These are phyloP conservation scores for Microplitis demolitor DNA, from an alignment of 1,140 invertebrate genomes.

Conservation along the genomic window DNA sequence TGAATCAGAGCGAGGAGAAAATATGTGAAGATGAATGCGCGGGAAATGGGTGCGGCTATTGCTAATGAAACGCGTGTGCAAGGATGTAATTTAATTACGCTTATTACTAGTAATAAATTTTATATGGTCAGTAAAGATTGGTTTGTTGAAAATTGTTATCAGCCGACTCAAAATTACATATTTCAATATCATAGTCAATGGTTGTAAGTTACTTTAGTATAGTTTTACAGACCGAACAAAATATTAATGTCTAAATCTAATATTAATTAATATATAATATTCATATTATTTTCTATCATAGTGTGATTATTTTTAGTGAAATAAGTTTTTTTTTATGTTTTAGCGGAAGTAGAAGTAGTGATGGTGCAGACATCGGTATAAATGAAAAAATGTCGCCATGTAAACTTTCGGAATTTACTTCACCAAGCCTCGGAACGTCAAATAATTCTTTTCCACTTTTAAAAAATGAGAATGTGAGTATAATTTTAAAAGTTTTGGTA, in stretches of 20 bases:
- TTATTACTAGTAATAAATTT: conserved; percentile 55
- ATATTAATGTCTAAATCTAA: too few relatives aligned
- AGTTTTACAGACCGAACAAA: not conserved
- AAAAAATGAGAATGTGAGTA: conserved; percentile 53
- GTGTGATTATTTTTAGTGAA: not conserved
- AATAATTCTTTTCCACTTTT: conserved; percentile 55
- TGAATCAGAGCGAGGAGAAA: conserved; percentile 20
- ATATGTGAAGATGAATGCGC: conserved; percentile 43
- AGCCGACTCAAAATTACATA: conserved; percentile 33
- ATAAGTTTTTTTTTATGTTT: conserved; percentile 40
- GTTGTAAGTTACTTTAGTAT: conserved; percentile 42
- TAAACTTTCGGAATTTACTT: conserved; percentile 55
- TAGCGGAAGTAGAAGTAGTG: conserved; percentile 58
- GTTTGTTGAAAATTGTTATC: conserved; percentile 48
- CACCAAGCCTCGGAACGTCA: conserved; percentile 55
- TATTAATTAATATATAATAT: not conserved
- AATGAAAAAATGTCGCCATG: conserved; percentile 56
- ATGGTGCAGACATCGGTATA: conserved; percentile 53
- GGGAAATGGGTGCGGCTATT: conserved; percentile 42
- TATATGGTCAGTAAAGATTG: conserved; percentile 55
- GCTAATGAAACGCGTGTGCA: conserved; percentile 43
- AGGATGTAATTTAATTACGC: conserved; percentile 55
- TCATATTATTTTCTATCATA: not conserved
- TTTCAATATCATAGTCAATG: conserved; percentile 31
- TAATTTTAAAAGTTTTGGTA: too few relatives aligned